Conservation (phyloP, 2,797 vertebrate species). For the Austrolebias charrua region DNA sequence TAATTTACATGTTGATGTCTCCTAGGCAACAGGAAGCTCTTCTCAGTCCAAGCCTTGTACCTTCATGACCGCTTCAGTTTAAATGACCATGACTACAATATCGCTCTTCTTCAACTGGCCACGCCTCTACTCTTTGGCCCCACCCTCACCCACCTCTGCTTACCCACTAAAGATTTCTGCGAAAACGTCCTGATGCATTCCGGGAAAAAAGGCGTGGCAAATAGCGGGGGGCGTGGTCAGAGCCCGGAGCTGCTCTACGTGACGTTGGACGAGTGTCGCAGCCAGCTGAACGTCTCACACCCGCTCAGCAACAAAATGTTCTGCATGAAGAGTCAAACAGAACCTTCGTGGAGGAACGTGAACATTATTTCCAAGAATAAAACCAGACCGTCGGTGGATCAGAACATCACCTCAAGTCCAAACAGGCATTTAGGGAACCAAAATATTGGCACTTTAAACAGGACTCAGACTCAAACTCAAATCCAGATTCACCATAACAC, state of each 20-base stretch:
- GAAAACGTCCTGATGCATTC: constrained; percentile 84
- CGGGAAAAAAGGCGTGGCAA: constrained; percentile 60
- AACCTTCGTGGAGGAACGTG: not conserved
- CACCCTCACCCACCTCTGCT: constrained; percentile 78
- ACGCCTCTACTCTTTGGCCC: constrained; percentile 63
- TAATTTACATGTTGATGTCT: not conserved
- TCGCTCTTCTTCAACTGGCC: constrained; percentile 81
- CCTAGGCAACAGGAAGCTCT: constrained; percentile 11
- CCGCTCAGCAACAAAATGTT: constrained; percentile 86
- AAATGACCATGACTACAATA: constrained; percentile 74
- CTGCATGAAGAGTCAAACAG: constrained; percentile 71
- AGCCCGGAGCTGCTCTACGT: constrained; percentile 58
- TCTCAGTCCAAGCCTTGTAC: constrained; percentile 8
- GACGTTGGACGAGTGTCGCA: constrained; percentile 78
- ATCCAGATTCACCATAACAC: not conserved
- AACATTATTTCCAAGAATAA: not conserved
- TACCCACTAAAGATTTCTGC: constrained; percentile 86
- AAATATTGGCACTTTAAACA: not conserved
- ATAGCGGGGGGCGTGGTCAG: not conserved
- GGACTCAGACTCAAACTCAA: constrained; percentile 9
- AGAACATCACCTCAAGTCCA: not conserved
- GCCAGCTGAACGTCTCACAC: constrained; percentile 73
- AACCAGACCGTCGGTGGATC: accelerated
- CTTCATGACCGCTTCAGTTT: constrained; percentile 72
- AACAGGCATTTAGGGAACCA: not conserved